Percentiles rank a stretch among this genome's conserved stretches.
These are phyloP conservation scores for Otus sunia DNA, from an alignment of 2,113 vertebrate genomes.

Conservation along the genomic window DNA sequence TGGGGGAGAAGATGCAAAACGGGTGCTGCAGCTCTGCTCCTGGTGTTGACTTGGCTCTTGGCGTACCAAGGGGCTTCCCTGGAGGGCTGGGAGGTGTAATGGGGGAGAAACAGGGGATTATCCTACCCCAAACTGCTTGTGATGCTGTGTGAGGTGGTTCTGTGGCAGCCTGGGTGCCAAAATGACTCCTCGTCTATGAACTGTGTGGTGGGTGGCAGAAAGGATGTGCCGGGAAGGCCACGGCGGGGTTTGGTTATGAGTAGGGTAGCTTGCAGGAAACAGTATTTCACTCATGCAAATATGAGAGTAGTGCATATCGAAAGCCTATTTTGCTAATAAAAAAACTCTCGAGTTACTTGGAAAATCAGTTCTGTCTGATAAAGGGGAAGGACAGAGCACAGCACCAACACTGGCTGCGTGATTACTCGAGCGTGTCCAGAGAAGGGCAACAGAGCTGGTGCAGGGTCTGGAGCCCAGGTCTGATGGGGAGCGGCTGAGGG, in stretches of 20 bases:
- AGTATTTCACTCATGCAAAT: fast-evolving
- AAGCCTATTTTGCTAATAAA: background rate
- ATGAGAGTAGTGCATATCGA: background rate
- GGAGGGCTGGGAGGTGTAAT: fast-evolving
- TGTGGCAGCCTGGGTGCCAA: background rate
- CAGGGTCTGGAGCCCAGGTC: too few relatives aligned
- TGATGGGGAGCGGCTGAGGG: too few relatives aligned
- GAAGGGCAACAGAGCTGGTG: too few relatives aligned
- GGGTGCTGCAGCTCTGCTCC: background rate
- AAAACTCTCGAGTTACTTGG: too few relatives aligned
- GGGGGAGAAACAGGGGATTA: background rate
- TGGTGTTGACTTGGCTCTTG: fast-evolving
- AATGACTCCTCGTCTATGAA: background rate
- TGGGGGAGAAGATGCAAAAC: background rate
- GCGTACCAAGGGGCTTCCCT: background rate
- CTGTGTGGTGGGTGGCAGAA: fast-evolving
- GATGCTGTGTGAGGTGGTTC: background rate
- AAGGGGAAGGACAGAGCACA: background rate
- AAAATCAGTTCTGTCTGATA: too few relatives aligned
- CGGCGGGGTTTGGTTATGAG: background rate
- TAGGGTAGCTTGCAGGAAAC: background rate
- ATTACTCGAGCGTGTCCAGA: too few relatives aligned
- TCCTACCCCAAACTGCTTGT: fast-evolving
- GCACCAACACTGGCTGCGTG: background rate
- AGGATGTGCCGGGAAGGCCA: background rate